Conservation (phyloP, 2,888 invertebrate genomes). For the Conchocele bisecta region DNA sequence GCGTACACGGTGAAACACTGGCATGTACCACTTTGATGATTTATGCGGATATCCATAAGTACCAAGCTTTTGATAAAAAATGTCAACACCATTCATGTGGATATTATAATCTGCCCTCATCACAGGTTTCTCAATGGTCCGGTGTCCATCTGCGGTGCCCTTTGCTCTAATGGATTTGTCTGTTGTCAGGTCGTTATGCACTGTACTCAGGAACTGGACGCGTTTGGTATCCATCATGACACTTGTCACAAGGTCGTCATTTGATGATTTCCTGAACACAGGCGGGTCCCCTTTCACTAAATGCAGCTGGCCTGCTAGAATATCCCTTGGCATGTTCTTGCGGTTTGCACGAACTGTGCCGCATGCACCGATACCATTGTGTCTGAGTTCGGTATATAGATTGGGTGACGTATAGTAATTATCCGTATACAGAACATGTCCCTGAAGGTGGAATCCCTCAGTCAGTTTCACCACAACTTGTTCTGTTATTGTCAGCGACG, state of each 20-base stretch:
- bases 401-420: slow-evolving; percentile 20
- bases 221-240: neutral
- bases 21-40: too few species aligned
- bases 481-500: neutral
- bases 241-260: neutral
- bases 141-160: neutral
- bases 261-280: neutral
- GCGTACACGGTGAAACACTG: too few species aligned
- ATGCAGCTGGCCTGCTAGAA: neutral
- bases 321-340: slow-evolving; percentile 11
- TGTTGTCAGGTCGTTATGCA: neutral
- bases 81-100: slow-evolving; percentile 31
- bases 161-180: slow-evolving; percentile 20
- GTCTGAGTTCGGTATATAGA: slow-evolving; percentile 13
- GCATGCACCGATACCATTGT: slow-evolving; percentile 20
- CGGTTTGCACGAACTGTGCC: slow-evolving; percentile 25
- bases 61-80: slow-evolving; percentile 15
- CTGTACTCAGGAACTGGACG: neutral
- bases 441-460: slow-evolving; percentile 9
- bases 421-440: slow-evolving; percentile 7
- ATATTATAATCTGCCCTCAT: slow-evolving; percentile 29
- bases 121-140: slow-evolving; percentile 20
- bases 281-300: neutral
- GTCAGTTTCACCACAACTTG: neutral
- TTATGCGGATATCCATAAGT: slow-evolving; percentile 22